Evolutionary conservation across 2,113 vertebrate genomes (phyloP), one percentile per base, ranked within the genome.

Genomic region (Rhinolophus ferrumequinum): DNA sequence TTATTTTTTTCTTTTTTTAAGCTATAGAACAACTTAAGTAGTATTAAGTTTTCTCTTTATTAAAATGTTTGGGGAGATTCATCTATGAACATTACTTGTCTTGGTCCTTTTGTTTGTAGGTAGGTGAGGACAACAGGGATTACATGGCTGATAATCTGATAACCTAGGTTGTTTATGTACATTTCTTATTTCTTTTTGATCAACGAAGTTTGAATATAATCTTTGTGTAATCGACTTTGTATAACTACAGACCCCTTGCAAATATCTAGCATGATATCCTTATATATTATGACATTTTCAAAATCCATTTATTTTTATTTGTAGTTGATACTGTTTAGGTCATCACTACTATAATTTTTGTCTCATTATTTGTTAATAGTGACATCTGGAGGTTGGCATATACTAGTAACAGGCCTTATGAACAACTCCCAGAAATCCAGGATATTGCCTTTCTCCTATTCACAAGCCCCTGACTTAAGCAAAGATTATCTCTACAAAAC

Each of bases 361-460:
- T 41, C 38, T 75, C 18, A 24, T 60, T 76, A 52, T 88, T 88
- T 82, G 44, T 89, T 58, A 89, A 72, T 81, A 60, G 38, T 67
- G 60, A 89, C n/a, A 86, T 10, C 21, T 89, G 82, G 38, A 77
- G 24, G 66, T 77, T 81, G 54, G 54, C 66, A 88, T 72, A 35
- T 72, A 54, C 38, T 35, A 92, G 41, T n/a, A 92, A 24, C 21
- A 81, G 67, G 60, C 52, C 84, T 67, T 47, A 60, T 41, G 69
- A 83, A 50, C 12, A 87, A 77, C 30, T 77, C 69, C 41, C n/a
- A 56, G 2, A 5, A 87, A 72, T 69, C 12, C 66, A 90, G 67
- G 69, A 24, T 89, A 90, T 66, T 83, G 47, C 54, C n/a, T 94
- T 83, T 88, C 73, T 47, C 83, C n/a, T 80, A 62, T 30, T 92